Evolutionary conservation across 2,113 vertebrate genomes (phyloP).

Genomic region (Labeo rohita): DNA sequence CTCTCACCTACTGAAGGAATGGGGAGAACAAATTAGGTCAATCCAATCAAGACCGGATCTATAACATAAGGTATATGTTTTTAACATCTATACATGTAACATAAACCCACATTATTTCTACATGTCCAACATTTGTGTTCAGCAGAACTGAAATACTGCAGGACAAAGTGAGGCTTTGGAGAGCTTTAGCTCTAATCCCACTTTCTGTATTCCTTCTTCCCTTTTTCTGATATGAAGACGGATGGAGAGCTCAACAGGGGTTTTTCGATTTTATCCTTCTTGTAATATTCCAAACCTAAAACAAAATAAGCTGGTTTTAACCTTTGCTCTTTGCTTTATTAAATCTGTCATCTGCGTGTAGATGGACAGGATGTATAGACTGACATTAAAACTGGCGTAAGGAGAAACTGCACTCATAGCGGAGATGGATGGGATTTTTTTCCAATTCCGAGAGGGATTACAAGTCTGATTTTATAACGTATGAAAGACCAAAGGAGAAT

Average conservation of each 20-base stretch:
- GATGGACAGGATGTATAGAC: background rate
- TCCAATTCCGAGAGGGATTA: background rate
- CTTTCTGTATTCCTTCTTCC: background rate
- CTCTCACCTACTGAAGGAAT: background rate
- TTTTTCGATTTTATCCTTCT: background rate
- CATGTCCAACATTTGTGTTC: background rate
- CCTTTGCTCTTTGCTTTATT: background rate
- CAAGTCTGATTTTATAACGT: background rate
- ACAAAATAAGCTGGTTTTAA: constrained; percentile 21
- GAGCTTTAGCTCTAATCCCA: constrained; percentile 3
- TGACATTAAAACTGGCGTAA: background rate
- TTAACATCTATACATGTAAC: background rate
- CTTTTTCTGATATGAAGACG: constrained; percentile 12
- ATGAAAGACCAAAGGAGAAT: background rate
- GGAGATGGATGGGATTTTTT: background rate
- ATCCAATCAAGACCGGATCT: background rate
- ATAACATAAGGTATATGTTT: background rate
- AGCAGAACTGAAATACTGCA: background rate
- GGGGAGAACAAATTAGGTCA: background rate
- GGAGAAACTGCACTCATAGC: background rate
- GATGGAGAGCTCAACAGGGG: background rate
- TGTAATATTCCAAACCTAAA: background rate
- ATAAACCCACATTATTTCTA: background rate
- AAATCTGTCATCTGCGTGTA: constrained; percentile 3
- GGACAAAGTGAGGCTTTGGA: background rate